phyloP scores from a whole-genome alignment of 2,797 vertebrate genomes.

The Masticophis lateralis region DNA sequence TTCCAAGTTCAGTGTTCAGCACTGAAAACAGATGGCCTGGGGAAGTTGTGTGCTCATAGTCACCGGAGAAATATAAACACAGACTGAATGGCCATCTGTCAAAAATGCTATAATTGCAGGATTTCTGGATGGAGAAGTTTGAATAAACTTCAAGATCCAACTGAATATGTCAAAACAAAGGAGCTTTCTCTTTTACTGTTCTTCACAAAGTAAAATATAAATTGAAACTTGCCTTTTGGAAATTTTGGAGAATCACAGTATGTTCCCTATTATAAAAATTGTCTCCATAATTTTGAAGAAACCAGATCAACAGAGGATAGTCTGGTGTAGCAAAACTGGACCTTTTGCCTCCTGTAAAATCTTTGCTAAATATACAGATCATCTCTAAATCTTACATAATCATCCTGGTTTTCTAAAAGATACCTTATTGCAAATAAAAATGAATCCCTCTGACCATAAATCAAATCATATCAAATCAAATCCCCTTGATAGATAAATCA shows the following conservation, averaged over 20 bases:
- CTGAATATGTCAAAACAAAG: background rate
- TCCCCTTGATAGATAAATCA: background rate
- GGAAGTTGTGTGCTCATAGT: background rate
- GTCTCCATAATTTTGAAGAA: background rate
- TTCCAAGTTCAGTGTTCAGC: background rate
- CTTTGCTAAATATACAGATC: background rate
- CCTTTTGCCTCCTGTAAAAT: background rate
- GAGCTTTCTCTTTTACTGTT: background rate
- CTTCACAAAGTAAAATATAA: background rate
- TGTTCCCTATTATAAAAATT: background rate
- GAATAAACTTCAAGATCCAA: background rate
- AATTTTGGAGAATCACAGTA: background rate
- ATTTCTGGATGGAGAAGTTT: background rate
- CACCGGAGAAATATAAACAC: background rate
- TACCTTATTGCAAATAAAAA: background rate
- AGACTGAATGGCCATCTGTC: background rate
- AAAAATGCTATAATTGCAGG: background rate
- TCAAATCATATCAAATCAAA: background rate
- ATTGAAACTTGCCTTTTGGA: background rate
- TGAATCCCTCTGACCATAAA: background rate
- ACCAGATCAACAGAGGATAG: background rate
- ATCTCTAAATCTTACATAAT: background rate
- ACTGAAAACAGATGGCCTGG: background rate
- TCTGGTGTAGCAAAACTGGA: background rate
- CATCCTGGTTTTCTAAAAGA: background rate